Base-by-base conservation (phyloP, 2,113 vertebrate genomes). In the Gavia stellata region DNA sequence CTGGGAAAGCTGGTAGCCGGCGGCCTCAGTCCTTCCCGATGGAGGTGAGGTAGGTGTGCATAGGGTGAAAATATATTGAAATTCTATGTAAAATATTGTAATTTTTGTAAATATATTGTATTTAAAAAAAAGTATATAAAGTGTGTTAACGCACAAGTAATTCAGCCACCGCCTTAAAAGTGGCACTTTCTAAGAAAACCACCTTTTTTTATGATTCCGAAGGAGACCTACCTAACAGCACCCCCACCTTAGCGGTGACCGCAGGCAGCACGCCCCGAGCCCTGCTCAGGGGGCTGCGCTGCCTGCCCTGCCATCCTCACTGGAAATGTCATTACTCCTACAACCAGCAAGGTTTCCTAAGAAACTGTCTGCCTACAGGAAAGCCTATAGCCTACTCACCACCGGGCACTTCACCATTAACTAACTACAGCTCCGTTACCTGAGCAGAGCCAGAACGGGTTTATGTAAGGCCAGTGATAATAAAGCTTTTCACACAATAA, bases 51-150 rank as follows among this genome's bases (percentile, higher is more conserved):
- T 13, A 16, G 10, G 16, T 25, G 36, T 7, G 65, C 28, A 17
- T 2, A 21, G 17, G 17, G 28, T 10, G 33, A 6, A 33, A 36
- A 31, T 1, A 4, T 2, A 12, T 0, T 16, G 12, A 12, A 2
- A 3, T 7, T 31, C 2, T 6, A 3, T 3, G 28, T 8, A 1
- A 56, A 36, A 21, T 6, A 28, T 29, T 7, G 3, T 33, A 1
- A 8, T 5, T 24, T 28, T 47, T 53, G 12, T 29, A 28, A n/a
- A 20, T 14, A 5, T 1, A 3, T 3, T 2, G 29, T 11, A 42
- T 14, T 17, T 14, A 15, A 16, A 23, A 16, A 23, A 62, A 33
- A 2, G 13, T 14, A 25, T 4, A 7, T 56, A 14, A 62, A 50
- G 9, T 6, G 42, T 10, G 12, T 62, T 61, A 62, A 56, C 13